Evolutionary conservation across 2,888 invertebrate genomes (phyloP).

Genomic region (Cerastis leucographa): DNA sequence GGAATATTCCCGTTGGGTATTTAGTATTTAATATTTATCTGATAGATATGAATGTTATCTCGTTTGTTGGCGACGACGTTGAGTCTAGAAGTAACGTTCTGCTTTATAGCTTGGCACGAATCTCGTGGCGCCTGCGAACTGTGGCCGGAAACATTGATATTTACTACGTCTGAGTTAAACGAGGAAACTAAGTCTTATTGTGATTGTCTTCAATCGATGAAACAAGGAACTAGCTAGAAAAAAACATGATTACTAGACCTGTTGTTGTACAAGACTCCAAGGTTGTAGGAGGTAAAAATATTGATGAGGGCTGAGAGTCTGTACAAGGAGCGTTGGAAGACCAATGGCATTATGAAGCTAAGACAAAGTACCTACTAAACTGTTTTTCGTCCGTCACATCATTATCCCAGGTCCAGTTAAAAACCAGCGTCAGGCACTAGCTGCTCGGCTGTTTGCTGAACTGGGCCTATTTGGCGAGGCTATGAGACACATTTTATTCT

Average conservation of each 20-base stretch:
- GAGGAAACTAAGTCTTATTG: slow-evolving; percentile 28
- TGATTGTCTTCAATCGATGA: slow-evolving; percentile 13
- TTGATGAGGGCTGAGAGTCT: neutral
- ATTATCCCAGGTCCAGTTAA: no score
- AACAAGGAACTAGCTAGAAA: slow-evolving; percentile 2
- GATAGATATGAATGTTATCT: slow-evolving; percentile 44
- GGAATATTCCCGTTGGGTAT: slow-evolving; percentile 56
- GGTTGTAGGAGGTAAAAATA: neutral
- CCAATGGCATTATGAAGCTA: neutral
- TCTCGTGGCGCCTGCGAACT: slow-evolving; percentile 31
- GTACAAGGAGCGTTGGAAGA: neutral
- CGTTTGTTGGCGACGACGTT: slow-evolving; percentile 48
- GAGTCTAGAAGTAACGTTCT: slow-evolving; percentile 47
- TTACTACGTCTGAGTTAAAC: slow-evolving; percentile 7
- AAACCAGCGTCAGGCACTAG: no score
- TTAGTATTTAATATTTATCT: slow-evolving; percentile 33
- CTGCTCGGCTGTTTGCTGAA: no score
- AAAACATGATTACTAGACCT: neutral
- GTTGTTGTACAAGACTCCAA: neutral
- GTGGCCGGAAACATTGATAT: slow-evolving; percentile 31
- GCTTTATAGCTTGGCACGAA: slow-evolving; percentile 51
- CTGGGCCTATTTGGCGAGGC: no score
- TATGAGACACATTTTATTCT: no score
- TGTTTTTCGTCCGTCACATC: no score
- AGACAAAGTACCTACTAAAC: no score